Conservation (phyloP, 2,113 vertebrate species). For the Microtus pennsylvanicus region DNA sequence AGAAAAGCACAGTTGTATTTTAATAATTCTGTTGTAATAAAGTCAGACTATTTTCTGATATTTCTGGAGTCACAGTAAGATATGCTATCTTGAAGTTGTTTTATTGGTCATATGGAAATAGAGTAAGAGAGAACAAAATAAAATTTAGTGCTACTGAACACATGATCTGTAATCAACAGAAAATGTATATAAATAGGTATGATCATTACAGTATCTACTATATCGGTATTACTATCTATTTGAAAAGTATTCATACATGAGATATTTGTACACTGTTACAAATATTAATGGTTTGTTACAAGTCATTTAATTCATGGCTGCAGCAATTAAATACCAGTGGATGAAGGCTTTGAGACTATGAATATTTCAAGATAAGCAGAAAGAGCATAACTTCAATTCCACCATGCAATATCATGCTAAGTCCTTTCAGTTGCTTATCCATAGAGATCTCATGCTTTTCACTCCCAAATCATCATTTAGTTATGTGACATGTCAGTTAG, state of each 20-base stretch:
- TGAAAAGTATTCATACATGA: slow-evolving; percentile 29
- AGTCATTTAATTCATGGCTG: slow-evolving; percentile 6
- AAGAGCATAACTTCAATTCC: slow-evolving; percentile 40
- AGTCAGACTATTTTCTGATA: slow-evolving; percentile 20
- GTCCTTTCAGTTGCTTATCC: not conserved
- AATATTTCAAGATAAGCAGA: slow-evolving; percentile 20
- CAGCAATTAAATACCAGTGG: slow-evolving; percentile 7
- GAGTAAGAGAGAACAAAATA: slow-evolving; percentile 10
- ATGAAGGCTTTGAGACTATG: not conserved
- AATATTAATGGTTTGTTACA: slow-evolving; percentile 30
- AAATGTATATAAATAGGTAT: slow-evolving; percentile 37
- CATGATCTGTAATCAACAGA: slow-evolving; percentile 16
- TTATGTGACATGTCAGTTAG: not conserved
- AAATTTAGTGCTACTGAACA: slow-evolving; percentile 14
- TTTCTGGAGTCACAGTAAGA: slow-evolving; percentile 25
- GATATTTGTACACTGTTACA: slow-evolving; percentile 14
- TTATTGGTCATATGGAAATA: slow-evolving; percentile 9
- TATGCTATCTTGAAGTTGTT: not conserved
- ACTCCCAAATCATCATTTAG: slow-evolving; percentile 11
- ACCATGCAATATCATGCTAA: not conserved
- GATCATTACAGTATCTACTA: slow-evolving; percentile 11
- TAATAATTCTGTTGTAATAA: slow-evolving; percentile 35
- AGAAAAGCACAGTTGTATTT: slow-evolving; percentile 16
- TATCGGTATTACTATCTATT: not conserved
- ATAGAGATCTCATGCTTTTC: not conserved